Percentiles rank a stretch among this genome's conserved stretches.
phyloP scores from a whole-genome alignment of 2,888 invertebrate species.

The Machimus atricapillus region DNA sequence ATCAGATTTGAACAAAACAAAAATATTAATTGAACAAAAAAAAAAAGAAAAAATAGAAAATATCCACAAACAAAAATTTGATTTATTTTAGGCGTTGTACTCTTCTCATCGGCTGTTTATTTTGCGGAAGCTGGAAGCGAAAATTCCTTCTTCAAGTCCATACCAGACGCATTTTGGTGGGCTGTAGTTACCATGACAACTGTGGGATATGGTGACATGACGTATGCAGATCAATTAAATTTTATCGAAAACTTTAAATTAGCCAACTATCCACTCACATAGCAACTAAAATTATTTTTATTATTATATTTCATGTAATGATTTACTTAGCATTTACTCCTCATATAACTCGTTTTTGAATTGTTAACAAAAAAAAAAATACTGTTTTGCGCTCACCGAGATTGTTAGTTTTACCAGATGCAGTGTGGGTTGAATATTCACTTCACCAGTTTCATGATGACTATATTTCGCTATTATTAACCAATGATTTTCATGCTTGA shows the following conservation, averaged over 20 bases:
- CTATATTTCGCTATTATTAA: slow-evolving; percentile 4
- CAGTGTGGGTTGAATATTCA: slow-evolving; percentile 40
- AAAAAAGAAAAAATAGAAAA: slow-evolving; percentile 46
- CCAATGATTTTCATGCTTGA: slow-evolving; percentile 32
- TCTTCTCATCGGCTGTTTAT: slow-evolving; percentile 99
- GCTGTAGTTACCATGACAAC: slow-evolving; percentile 99
- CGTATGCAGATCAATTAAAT: slow-evolving; percentile 65
- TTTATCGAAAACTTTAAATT: slow-evolving; percentile 43
- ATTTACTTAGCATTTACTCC: slow-evolving; percentile 36
- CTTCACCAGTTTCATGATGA: slow-evolving; percentile 14
- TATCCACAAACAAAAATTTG: slow-evolving; percentile 55
- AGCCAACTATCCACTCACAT: slow-evolving; percentile 34
- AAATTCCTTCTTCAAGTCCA: slow-evolving; percentile 99
- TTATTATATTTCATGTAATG: slow-evolving; percentile 17
- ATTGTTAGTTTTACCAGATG: slow-evolving; percentile 18
- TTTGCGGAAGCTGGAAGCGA: slow-evolving; percentile 99
- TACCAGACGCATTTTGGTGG: slow-evolving; percentile 99
- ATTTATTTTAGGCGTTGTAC: slow-evolving; percentile 91
- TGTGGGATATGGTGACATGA: slow-evolving; percentile 99
- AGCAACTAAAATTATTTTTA: slow-evolving; percentile 24
- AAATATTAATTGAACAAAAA: slow-evolving; percentile 22
- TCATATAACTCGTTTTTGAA: slow-evolving; percentile 35
- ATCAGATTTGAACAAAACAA: neutral
- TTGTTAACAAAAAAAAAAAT: slow-evolving; percentile 6
- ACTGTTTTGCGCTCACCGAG: slow-evolving; percentile 11